Evolutionary conservation across 53 echinoderm and acorn worm genomes (phyloP), one percentile per base, ranked within the genome.

Genomic region (Mesocentrotus franciscanus): DNA sequence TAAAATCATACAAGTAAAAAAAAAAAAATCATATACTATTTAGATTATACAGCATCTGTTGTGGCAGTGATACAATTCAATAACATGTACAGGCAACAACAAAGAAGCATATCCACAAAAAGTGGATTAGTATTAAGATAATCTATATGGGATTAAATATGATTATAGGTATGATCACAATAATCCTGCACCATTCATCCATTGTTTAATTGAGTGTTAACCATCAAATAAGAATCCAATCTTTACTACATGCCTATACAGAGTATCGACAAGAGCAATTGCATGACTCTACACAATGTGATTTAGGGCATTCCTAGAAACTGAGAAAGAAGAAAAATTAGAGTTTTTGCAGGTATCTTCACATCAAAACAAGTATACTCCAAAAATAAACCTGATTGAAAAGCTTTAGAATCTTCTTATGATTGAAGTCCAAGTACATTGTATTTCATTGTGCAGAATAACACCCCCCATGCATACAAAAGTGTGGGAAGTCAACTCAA

Each of bases 41-140:
- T 87, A 87, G 58, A 87, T 29, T 87, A 58, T 87, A 87, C n/a
- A 91, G 91, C 91, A 91, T 91, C 91, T 91, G 91, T 91, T 91
- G 62, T 91, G 91, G 91, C 91, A 91, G 91, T 91, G 91, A 91
- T 91, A 91, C 22, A 66, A 30, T 87, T 87, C 87, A 58, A 27
- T 33, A 30, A 17, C 66, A 64, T 91, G 91, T 91, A 66, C 66
- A 91, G 58, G 87, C 56, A 29, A 87, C 58, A 87, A 87, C 57
- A 87, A 87, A 84, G 49, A 42, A 49, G 24, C 36, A 84, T 12
- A 14, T 34, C 30, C n/a, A 78, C 78, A 34, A 22, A 74, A 30
- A 49, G 12, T 2, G 14, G 74, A 30, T 74, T 74, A 74, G 10
- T 32, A 13, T 12, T 10, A 12, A 1, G 29, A 74, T 74, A 12